Conservation (phyloP, 1,140 invertebrate genomes). For the Drosophila sucinea region DNA sequence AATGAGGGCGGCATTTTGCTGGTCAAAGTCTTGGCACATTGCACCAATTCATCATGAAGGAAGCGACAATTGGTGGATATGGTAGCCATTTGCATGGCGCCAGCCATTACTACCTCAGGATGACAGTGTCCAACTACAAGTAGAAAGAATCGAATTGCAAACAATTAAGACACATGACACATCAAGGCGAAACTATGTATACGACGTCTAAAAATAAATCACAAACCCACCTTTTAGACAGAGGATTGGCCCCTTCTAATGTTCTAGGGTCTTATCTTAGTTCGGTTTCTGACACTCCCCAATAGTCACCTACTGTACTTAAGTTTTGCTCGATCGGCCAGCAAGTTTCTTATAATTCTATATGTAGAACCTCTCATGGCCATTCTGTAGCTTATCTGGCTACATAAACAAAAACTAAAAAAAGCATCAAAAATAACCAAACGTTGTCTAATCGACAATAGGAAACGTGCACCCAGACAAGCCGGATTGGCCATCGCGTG, state of each 20-base stretch:
- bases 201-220: neutral
- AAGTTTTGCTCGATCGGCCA: neutral
- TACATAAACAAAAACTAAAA: neutral
- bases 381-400: neutral
- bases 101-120: slow-evolving; percentile 95
- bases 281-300: neutral
- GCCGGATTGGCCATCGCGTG: slow-evolving; percentile 39
- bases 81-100: slow-evolving; percentile 93
- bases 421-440: neutral
- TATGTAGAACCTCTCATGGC: neutral
- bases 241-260: neutral
- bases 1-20: slow-evolving; percentile 90
- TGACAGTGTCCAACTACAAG: slow-evolving; percentile 97
- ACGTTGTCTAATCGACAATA: slow-evolving; percentile 5
- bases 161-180: too few relatives aligned
- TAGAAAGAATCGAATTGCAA: neutral
- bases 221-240: neutral
- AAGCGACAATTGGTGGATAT: slow-evolving; percentile 98
- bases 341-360: neutral
- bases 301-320: neutral
- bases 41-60: slow-evolving; percentile 96
- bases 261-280: neutral
- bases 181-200: too few relatives aligned
- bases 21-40: slow-evolving; percentile 93
- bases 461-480: slow-evolving; percentile 7